These are phyloP conservation scores for Leucopternis melanops DNA, from an alignment of 2,113 vertebrate genomes.

Conservation along the genomic window DNA sequence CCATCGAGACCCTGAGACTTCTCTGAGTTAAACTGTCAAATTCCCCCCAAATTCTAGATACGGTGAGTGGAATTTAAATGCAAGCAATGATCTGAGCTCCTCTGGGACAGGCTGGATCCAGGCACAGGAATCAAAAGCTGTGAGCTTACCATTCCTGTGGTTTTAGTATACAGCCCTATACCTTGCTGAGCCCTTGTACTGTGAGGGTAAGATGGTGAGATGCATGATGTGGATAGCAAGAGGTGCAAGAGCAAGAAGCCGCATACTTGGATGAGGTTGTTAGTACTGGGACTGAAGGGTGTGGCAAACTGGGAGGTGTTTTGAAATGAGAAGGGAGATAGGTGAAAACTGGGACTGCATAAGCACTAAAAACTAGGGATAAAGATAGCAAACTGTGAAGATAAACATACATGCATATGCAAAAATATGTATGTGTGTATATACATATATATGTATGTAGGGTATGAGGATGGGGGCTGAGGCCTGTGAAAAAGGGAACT, in stretches of 20 bases:
- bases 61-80: fast-evolving
- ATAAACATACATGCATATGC: background rate
- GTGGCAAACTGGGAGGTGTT: background rate
- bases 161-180: background rate
- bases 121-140: background rate
- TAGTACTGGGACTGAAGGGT: background rate
- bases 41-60: background rate
- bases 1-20: background rate
- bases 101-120: background rate
- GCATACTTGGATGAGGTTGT: background rate
- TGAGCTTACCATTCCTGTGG: background rate
- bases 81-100: background rate
- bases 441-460: background rate
- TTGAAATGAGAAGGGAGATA: background rate
- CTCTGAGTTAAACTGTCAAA: background rate
- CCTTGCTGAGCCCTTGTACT: background rate
- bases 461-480: too few relatives aligned
- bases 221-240: background rate
- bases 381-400: background rate
- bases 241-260: background rate
- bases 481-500: background rate
- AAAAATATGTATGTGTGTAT: background rate
- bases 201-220: background rate
- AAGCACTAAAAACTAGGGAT: background rate
- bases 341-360: background rate